Base-by-base conservation (phyloP, 2,797 vertebrate genomes). In the Poeciliopsis presidionis region DNA sequence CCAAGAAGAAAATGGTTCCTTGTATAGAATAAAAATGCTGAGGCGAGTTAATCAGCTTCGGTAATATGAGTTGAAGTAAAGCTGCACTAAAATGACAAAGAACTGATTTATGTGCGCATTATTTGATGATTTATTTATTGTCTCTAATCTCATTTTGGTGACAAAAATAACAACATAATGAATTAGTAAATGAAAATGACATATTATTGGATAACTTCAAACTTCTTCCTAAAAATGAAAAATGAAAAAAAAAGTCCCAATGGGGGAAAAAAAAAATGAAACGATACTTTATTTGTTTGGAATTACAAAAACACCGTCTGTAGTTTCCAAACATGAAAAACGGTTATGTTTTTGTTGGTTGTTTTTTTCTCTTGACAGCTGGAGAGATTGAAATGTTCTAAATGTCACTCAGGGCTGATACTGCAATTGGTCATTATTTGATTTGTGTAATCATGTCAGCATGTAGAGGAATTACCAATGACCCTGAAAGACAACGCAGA, bases 381-480 rank as follows among this genome's bases (percentile, higher is more conserved):
- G 22, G 22, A 45, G 22, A 5, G 43, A 20, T 65, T 22, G 30
- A 36, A 65, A 75, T 30, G 6, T 67, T 67, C 20, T 25, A 11
- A 67, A 67, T 41, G 63, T 41, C 30, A 49, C 47, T 65, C 39
- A 28, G 22, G 57, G 22, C 4, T 51, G 61, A 76, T n/a, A 41
- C 61, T 41, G 63, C 33, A 28, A 25, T 67, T 76, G 14, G 25
- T 41, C 25, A n/a, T 63, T 20, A 76, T 77, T 70, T 4, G 61
- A n/a, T 69, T 67, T 65, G 30, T 33, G 22, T 43, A 80, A 80
- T 80, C 25, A 14, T 28, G 12, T 14, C 61, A 39, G 28, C 5
- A 30, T 14, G 14, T 41, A 67, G 39, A 80, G 41, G 43, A 81
- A 78, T 36, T 28, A 25, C 67, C 65, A 55, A 25, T 70, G 25